Evolutionary conservation across 2,797 vertebrate genomes (phyloP).

Genomic region (Melanotaenia nigrans): DNA sequence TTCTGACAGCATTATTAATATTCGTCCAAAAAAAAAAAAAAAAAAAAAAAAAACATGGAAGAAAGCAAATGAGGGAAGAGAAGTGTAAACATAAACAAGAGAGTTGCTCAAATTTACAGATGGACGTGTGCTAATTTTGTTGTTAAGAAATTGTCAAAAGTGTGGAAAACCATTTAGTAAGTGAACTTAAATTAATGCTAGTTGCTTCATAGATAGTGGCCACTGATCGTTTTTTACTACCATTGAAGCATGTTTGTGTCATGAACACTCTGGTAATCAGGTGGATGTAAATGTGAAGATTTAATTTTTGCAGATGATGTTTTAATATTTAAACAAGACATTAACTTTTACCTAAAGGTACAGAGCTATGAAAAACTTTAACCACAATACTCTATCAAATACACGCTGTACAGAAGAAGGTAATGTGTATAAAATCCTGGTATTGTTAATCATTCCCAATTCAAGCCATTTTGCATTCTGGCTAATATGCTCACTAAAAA

Average conservation of each 20-base stretch:
- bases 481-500: not conserved
- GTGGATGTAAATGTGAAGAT: not conserved
- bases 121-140: not conserved
- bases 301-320: too few relatives aligned
- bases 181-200: not conserved
- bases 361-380: too few relatives aligned
- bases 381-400: too few relatives aligned
- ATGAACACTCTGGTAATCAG: too few relatives aligned
- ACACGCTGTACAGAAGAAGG: not conserved
- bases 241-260: not conserved
- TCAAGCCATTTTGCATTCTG: not conserved
- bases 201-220: not conserved
- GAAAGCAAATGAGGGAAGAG: not conserved
- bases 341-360: too few relatives aligned
- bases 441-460: too few relatives aligned
- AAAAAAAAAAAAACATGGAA: not conserved
- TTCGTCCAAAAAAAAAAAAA: not conserved
- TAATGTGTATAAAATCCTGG: not conserved
- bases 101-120: not conserved
- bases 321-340: too few relatives aligned
- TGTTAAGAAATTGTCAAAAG: not conserved
- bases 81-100: not conserved
- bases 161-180: not conserved
- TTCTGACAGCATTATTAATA: constrained; percentile 36
- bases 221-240: not conserved